phyloP scores from a whole-genome alignment of 2,888 invertebrate genomes.

The Ennomos quercinarius region DNA sequence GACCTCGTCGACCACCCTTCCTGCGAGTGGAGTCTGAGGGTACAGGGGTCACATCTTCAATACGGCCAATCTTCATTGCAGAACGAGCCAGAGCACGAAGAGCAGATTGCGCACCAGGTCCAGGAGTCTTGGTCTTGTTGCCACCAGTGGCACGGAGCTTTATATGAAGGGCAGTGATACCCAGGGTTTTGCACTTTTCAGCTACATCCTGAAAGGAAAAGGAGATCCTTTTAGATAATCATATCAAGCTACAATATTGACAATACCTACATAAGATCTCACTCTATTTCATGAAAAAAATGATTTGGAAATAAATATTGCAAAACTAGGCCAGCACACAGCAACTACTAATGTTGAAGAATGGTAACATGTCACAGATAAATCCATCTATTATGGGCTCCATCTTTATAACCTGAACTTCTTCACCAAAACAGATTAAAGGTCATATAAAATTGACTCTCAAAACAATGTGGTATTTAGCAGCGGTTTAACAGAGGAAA shows the following conservation, averaged over 20 bases:
- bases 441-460: no score
- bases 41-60: constrained; percentile 99
- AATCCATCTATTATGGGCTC: no score
- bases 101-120: constrained; percentile 99
- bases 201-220: constrained; percentile 93
- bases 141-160: constrained; percentile 99
- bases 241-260: no score
- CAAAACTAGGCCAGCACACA: no score
- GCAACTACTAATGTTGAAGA: no score
- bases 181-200: constrained; percentile 98
- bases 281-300: background rate
- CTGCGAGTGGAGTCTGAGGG: constrained; percentile 99
- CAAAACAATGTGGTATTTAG: no score
- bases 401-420: no score
- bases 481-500: no score
- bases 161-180: constrained; percentile 99
- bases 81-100: constrained; percentile 99
- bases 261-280: background rate
- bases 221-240: background rate
- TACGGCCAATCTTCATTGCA: constrained; percentile 99
- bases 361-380: no score
- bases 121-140: constrained; percentile 99
- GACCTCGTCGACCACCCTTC: constrained; percentile 99
- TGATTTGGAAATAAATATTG: no score
- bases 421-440: no score